A percentile compares a stretch with the other conserved stretches of the same genome.
Evolutionary conservation across 1,140 invertebrate species (phyloP).

Genomic region (Cotesia vestalis): DNA sequence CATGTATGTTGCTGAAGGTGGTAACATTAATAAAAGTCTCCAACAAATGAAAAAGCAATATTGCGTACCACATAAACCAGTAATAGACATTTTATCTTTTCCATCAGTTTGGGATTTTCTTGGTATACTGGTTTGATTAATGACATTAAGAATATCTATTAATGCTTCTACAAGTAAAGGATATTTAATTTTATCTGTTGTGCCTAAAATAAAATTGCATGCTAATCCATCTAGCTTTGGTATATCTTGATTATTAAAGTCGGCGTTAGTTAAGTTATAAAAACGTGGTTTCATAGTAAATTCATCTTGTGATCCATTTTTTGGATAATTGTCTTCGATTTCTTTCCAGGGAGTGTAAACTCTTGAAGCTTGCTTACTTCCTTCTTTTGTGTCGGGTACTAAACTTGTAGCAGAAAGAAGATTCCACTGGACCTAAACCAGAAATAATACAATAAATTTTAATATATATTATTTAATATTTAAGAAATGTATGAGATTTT

Average conservation of each 20-base stretch:
- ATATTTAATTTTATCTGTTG: slow-evolving; percentile 90
- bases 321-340: slow-evolving; percentile 83
- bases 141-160: slow-evolving; percentile 79
- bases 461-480: neutral
- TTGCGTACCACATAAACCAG: slow-evolving; percentile 83
- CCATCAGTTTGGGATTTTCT: slow-evolving; percentile 60
- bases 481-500: slow-evolving; percentile 55
- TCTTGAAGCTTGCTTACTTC: slow-evolving; percentile 68
- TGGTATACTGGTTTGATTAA: slow-evolving; percentile 70
- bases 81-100: slow-evolving; percentile 70
- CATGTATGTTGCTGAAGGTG: slow-evolving; percentile 88
- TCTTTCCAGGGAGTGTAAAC: slow-evolving; percentile 81
- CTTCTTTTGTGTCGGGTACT: slow-evolving; percentile 67
- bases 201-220: slow-evolving; percentile 91
- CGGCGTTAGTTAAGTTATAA: slow-evolving; percentile 81
- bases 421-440: slow-evolving; percentile 81
- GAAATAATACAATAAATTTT: neutral
- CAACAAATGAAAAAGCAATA: slow-evolving; percentile 91
- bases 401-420: slow-evolving; percentile 76
- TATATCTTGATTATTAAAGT: slow-evolving; percentile 80
- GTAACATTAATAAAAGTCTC: slow-evolving; percentile 82
- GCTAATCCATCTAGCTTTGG: slow-evolving; percentile 93
- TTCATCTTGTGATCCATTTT: slow-evolving; percentile 77
- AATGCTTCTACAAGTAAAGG: slow-evolving; percentile 85
- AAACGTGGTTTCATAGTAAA: slow-evolving; percentile 86